phyloP scores from a whole-genome alignment of 2,797 vertebrate genomes.

The Notolepis coatsorum region DNA sequence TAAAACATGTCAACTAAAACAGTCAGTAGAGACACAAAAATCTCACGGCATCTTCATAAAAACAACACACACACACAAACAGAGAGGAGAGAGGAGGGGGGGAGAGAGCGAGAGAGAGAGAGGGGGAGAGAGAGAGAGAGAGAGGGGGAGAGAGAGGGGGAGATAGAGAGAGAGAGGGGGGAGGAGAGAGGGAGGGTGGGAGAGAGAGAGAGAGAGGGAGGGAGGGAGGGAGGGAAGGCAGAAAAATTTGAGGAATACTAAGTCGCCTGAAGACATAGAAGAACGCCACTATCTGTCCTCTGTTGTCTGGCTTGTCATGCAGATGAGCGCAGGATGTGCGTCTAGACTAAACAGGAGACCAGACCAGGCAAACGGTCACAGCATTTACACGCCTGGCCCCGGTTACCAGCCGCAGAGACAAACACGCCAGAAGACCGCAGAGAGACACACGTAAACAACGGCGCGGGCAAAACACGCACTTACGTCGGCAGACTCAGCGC shows the following conservation, averaged over 20 bases:
- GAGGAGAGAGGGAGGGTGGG: conserved; percentile 30
- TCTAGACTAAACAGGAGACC: conserved; percentile 81
- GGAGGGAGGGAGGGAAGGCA: not conserved
- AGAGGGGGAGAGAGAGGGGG: conserved; percentile 40
- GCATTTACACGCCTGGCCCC: conserved; percentile 63
- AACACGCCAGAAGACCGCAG: conserved; percentile 31
- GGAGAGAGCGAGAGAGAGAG: not conserved
- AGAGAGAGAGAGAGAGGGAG: conserved; percentile 19
- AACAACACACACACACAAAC: too few species aligned
- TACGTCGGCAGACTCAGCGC: conserved; percentile 4
- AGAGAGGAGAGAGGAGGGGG: not conserved
- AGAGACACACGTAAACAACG: conserved; percentile 26
- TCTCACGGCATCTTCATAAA: too few species aligned
- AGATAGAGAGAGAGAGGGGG: conserved; percentile 52
- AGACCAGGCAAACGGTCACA: conserved; percentile 69
- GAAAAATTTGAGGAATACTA: conserved; percentile 57
- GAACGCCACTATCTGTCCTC: conserved; percentile 77
- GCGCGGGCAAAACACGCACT: conserved; percentile 19
- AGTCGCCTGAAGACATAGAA: conserved; percentile 77
- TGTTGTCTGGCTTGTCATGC: conserved; percentile 76
- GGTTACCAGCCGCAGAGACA: conserved; percentile 63
- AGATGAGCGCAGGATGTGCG: conserved; percentile 78
- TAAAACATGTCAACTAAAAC: too few species aligned
- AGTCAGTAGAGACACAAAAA: too few species aligned
- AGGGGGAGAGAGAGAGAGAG: conserved; percentile 36